Conservation (phyloP, 2,888 invertebrate genomes). For the Willowsia nigromaculata region DNA sequence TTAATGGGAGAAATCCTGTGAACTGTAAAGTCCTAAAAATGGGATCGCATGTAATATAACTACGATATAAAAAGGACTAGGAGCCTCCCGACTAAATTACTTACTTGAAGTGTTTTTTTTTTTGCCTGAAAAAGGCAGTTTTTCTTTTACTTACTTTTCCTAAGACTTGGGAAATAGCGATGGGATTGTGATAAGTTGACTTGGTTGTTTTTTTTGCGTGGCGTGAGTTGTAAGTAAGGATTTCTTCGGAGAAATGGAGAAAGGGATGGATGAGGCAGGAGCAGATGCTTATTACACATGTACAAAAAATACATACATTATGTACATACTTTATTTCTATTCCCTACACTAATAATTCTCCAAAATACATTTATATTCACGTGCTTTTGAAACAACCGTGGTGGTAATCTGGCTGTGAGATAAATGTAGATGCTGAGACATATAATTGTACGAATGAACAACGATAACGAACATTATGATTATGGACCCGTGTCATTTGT, state of each 20-base stretch:
- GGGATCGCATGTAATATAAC: slow-evolving; percentile 19
- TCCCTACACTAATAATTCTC: neutral
- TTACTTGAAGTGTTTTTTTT: neutral
- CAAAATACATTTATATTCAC: neutral
- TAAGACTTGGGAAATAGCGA: neutral
- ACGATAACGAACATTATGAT: neutral
- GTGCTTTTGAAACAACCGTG: neutral
- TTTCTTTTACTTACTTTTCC: neutral
- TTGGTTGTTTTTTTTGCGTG: neutral
- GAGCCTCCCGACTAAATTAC: neutral
- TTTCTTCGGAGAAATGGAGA: neutral
- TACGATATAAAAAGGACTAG: neutral
- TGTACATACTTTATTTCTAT: neutral
- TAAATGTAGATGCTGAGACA: neutral
- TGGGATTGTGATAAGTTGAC: slow-evolving; percentile 13
- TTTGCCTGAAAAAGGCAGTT: neutral
- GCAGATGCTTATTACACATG: neutral
- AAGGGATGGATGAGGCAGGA: neutral
- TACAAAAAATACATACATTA: too few species aligned
- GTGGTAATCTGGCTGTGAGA: neutral
- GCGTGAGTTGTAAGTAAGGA: neutral
- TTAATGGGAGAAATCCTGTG: slow-evolving; percentile 25
- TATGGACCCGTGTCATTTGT: slow-evolving; percentile 1
- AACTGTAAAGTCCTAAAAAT: slow-evolving; percentile 35
- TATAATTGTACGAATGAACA: neutral